A percentile compares a stretch with the other conserved stretches of the same genome.
Evolutionary conservation across 2,797 vertebrate genomes (phyloP).

Genomic region (Limosa lapponica): DNA sequence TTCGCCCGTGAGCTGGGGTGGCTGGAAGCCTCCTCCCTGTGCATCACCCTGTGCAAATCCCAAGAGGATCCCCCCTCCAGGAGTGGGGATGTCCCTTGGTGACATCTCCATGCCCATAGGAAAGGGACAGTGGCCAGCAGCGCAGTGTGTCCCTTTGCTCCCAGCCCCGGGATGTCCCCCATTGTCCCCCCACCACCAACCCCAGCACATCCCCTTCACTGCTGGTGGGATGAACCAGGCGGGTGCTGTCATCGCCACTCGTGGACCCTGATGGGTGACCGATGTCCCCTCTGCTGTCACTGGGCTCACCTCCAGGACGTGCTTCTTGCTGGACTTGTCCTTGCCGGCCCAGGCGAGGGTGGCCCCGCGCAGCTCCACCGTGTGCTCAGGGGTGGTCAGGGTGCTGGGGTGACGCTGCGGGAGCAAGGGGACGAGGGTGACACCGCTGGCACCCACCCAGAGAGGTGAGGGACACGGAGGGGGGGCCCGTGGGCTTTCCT

Average conservation of each 20-base stretch:
- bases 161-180: neutral
- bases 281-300: neutral
- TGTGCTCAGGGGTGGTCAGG: constrained; percentile 88
- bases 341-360: constrained; percentile 83
- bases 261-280: rapidly evolving
- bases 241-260: rapidly evolving
- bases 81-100: neutral
- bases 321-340: constrained; percentile 95
- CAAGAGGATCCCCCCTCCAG: neutral
- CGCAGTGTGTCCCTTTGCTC: rapidly evolving
- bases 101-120: neutral
- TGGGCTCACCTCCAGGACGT: constrained; percentile 88
- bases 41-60: no score
- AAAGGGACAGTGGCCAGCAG: rapidly evolving
- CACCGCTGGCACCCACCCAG: rapidly evolving
- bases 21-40: neutral
- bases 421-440: neutral
- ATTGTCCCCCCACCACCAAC: rapidly evolving
- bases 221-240: neutral
- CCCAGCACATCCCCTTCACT: neutral
- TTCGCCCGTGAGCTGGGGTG: rapidly evolving
- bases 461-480: rapidly evolving
- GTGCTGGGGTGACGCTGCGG: constrained; percentile 81
- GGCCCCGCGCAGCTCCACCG: constrained; percentile 86
- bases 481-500: neutral